Base-by-base conservation (phyloP, 2,113 vertebrate species). In the Passer montanus region DNA sequence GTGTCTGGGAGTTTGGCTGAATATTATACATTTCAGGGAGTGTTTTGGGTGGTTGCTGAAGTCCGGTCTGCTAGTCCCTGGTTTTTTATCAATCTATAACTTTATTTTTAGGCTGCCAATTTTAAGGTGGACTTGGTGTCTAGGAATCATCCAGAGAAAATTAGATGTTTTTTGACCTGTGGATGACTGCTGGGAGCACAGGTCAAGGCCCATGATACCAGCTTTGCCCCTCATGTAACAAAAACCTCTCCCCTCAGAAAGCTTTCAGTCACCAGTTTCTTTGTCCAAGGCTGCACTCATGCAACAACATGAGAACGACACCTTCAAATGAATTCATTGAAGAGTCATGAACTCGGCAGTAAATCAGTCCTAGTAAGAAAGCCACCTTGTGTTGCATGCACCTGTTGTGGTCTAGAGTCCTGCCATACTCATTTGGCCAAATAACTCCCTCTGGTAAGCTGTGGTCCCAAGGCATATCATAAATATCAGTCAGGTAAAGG, bases 341-440 rank as follows among this genome's bases (percentile, higher is more conserved):
- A 78, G 69, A 79, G 24, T 44, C 73, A 64, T 17, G 33, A 81
- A 56, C 17, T 67, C 66, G 15, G 28, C n/a, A 93, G 43, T 84
- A 86, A 86, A 92, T 80, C 79, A 88, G 58, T 35, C 43, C 31
- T 90, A 39, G 47, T 63, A 37, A 94, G 56, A 94, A 95, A 94
- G 30, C 24, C 39, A 87, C 41, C 52, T 75, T 72, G 86, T 87
- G 35, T 19, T 93, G 60, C 84, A 56, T 52, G 60, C 94, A 91
- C 76, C 86, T 94, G 79, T 59, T 23, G 0, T 70, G 55, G 55
- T 74, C 79, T 50, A 22, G 20, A 93, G 68, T 74, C 23, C 56
- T 92, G 68, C 46, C 50, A 18, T 28, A 58, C 18, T 47, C 20
- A 63, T 44, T 52, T 3, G 4, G 64, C 60, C 73, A 81, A 84